Percentiles rank a stretch among this genome's conserved stretches.
Conservation (phyloP, 2,113 vertebrate species). For the Pteropus alecto region DNA sequence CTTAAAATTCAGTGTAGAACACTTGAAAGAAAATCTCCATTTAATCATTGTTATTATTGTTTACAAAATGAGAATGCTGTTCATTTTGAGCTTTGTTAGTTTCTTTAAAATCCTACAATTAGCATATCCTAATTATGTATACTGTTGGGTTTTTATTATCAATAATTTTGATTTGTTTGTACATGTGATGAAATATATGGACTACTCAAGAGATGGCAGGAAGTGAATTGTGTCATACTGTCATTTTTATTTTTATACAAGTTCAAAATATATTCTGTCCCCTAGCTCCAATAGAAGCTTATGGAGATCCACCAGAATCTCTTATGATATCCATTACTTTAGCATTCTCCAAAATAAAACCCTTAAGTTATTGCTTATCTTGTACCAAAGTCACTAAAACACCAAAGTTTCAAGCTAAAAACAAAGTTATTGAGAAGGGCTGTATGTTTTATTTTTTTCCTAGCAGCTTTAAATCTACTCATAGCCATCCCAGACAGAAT, state of each 20-base stretch:
- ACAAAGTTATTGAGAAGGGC: slow-evolving; percentile 64
- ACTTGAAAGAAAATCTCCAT: slow-evolving; percentile 23
- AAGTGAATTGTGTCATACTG: slow-evolving; percentile 51
- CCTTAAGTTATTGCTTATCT: slow-evolving; percentile 60
- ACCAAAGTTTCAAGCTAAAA: slow-evolving; percentile 72
- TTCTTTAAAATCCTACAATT: slow-evolving; percentile 53
- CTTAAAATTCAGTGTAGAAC: slow-evolving; percentile 37
- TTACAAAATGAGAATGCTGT: slow-evolving; percentile 43
- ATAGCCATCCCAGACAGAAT: slow-evolving; percentile 72
- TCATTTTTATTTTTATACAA: slow-evolving; percentile 65
- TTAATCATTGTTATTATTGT: slow-evolving; percentile 38
- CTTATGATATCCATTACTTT: slow-evolving; percentile 38
- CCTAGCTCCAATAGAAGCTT: slow-evolving; percentile 48
- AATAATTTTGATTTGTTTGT: slow-evolving; percentile 61
- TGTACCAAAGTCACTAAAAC: slow-evolving; percentile 54
- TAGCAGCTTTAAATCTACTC: slow-evolving; percentile 66
- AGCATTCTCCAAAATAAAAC: slow-evolving; percentile 65
- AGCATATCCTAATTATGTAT: slow-evolving; percentile 52
- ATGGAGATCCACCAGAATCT: slow-evolving; percentile 43
- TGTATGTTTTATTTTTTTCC: slow-evolving; percentile 74
- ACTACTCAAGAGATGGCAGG: slow-evolving; percentile 47
- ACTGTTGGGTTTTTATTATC: slow-evolving; percentile 63
- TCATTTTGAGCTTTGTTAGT: slow-evolving; percentile 58
- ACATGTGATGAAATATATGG: slow-evolving; percentile 36
- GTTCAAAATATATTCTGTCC: not conserved